phyloP scores from a whole-genome alignment of 2,888 invertebrate species.

The Spatulosminthurus flaviceps region DNA sequence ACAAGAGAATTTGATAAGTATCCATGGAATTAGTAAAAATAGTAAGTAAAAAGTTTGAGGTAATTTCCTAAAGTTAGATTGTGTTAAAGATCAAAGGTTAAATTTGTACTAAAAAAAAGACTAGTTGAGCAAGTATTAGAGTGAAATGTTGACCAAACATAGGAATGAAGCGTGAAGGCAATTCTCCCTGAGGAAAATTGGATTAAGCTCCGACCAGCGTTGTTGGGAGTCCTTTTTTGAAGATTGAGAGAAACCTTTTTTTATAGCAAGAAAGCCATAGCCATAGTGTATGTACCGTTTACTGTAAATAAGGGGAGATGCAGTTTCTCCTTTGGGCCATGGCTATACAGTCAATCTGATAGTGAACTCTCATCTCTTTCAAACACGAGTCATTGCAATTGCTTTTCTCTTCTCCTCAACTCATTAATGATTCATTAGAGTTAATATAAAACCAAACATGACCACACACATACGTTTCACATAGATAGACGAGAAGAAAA shows the following conservation, averaged over 20 bases:
- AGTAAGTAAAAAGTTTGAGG: too few relatives aligned
- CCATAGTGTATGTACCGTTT: neutral
- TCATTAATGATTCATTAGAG: slow-evolving; percentile 59
- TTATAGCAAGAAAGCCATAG: neutral
- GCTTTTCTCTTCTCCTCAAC: slow-evolving; percentile 41
- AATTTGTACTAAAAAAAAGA: neutral
- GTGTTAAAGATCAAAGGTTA: neutral
- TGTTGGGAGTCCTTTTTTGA: slow-evolving; percentile 11
- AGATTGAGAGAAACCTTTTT: neutral
- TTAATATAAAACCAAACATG: slow-evolving; percentile 44
- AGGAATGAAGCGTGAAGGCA: slow-evolving; percentile 8
- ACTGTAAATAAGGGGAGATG: neutral
- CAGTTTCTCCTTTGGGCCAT: neutral
- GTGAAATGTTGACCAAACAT: neutral
- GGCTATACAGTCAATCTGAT: slow-evolving; percentile 8
- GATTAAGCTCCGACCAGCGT: slow-evolving; percentile 32
- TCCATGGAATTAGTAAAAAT: too few relatives aligned
- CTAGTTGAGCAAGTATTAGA: neutral
- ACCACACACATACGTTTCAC: slow-evolving; percentile 15
- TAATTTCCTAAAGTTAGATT: too few relatives aligned
- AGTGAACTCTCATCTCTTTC: slow-evolving; percentile 30
- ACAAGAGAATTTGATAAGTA: too few relatives aligned
- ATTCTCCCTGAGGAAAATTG: slow-evolving; percentile 32
- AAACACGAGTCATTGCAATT: slow-evolving; percentile 45
- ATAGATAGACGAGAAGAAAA: slow-evolving; percentile 19